These are phyloP conservation scores for Siniperca chuatsi DNA, from an alignment of 2,113 vertebrate species.

Conservation along the genomic window DNA sequence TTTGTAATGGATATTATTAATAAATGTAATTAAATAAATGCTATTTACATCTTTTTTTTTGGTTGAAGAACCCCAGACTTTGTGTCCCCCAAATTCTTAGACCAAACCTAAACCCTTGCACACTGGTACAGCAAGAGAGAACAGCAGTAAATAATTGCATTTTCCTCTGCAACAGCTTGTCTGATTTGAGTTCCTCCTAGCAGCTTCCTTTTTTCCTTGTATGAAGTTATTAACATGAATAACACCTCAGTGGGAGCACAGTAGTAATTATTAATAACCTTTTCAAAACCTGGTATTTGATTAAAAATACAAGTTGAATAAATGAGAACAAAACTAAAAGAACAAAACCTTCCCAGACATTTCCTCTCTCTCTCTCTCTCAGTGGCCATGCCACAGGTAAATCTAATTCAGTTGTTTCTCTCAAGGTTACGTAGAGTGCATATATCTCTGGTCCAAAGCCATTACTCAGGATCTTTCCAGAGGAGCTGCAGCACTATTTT, in stretches of 20 bases:
- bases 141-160: background rate
- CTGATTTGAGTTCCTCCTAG: background rate
- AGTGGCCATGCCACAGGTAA: background rate
- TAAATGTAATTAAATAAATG: background rate
- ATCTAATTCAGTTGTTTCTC: slow-evolving; percentile 35
- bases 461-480: slow-evolving; percentile 45
- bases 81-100: background rate
- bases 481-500: slow-evolving; percentile 25
- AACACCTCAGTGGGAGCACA: slow-evolving; percentile 12
- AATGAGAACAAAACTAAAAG: background rate
- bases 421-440: slow-evolving; percentile 39
- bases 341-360: background rate
- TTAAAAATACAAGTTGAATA: background rate
- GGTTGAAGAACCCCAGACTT: background rate
- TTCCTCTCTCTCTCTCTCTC: background rate
- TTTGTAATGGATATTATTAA: background rate
- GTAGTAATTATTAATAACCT: slow-evolving; percentile 23
- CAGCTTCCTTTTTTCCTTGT: background rate
- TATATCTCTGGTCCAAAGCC: slow-evolving; percentile 22
- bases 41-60: background rate
- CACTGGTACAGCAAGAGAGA: background rate
- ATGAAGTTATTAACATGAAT: slow-evolving; percentile 2
- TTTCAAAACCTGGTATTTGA: slow-evolving; percentile 13
- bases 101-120: background rate
- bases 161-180: background rate